Percentiles rank a stretch among this genome's conserved stretches.
Conservation (phyloP, 2,888 invertebrate genomes). For the Lysandra coridon region DNA sequence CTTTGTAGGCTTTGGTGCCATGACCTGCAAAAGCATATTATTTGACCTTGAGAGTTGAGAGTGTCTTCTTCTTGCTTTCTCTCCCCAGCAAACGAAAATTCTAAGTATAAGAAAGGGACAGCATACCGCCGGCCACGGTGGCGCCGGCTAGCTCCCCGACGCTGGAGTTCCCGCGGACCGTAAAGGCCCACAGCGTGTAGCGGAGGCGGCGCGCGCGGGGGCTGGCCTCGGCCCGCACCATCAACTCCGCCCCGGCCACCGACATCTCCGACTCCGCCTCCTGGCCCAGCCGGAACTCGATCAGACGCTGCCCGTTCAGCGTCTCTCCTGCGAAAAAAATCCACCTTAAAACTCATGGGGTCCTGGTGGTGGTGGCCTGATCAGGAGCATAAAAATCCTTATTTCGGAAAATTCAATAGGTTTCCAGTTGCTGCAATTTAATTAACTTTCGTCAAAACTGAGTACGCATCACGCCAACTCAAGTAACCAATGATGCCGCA, state of each 20-base stretch:
- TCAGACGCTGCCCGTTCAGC: constrained; percentile 90
- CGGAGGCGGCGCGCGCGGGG: constrained; percentile 84
- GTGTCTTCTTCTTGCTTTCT: not conserved
- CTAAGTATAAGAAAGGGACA: not conserved
- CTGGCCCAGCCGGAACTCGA: constrained; percentile 90
- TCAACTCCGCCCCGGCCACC: constrained; percentile 85
- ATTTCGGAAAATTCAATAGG: too few species aligned
- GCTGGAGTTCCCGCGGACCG: constrained; percentile 83
- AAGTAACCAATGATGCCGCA: not conserved
- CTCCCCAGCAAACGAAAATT: not conserved
- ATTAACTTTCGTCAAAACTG: not conserved
- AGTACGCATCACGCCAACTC: not conserved
- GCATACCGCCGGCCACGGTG: constrained; percentile 70
- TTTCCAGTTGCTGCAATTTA: too few species aligned
- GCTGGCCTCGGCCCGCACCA: constrained; percentile 91
- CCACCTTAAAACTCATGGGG: not conserved
- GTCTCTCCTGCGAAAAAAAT: constrained; percentile 83
- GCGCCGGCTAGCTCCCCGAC: constrained; percentile 70
- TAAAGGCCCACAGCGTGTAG: constrained; percentile 89
- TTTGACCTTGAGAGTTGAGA: too few species aligned
- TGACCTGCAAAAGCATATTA: too few species aligned
- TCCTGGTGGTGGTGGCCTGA: not conserved
- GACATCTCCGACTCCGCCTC: constrained; percentile 85
- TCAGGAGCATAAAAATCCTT: not conserved
- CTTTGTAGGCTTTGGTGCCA: too few species aligned